These are phyloP conservation scores for Pseudopipra pipra DNA, from an alignment of 2,113 vertebrate genomes.

Conservation along the genomic window DNA sequence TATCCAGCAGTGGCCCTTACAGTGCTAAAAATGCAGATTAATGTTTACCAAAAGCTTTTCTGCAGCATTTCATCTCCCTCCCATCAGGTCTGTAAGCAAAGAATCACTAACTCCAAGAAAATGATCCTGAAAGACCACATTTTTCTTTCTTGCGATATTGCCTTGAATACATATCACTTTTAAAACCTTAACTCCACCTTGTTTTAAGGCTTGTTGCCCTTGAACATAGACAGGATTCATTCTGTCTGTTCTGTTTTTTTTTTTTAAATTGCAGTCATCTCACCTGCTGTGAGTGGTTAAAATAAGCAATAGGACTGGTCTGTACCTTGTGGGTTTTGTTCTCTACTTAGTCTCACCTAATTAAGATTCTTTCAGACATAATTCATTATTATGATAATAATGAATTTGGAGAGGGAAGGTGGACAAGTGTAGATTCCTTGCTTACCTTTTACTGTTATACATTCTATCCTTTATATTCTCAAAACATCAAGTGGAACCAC, in stretches of 20 bases:
- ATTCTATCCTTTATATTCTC: neutral
- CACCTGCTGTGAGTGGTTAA: conserved; percentile 1
- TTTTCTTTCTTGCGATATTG: neutral
- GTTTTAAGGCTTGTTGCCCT: conserved; percentile 21
- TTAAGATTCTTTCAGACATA: neutral
- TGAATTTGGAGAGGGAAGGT: accelerated
- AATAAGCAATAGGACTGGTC: neutral
- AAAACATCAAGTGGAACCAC: neutral
- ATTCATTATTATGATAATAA: neutral
- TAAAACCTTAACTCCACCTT: neutral
- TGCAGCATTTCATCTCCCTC: neutral
- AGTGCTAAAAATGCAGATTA: conserved; percentile 2
- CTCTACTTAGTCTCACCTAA: conserved; percentile 1
- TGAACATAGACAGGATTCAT: conserved; percentile 1
- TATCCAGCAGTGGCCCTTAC: neutral
- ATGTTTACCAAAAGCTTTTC: conserved; percentile 10
- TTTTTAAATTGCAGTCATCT: neutral
- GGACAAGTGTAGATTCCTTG: neutral
- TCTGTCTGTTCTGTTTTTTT: conserved; percentile 13
- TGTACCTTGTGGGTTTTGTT: neutral
- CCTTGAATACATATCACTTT: neutral
- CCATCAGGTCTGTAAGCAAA: neutral
- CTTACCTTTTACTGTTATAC: neutral
- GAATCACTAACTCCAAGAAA: neutral
- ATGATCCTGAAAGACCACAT: neutral